Evolutionary conservation across 2,888 invertebrate genomes (phyloP), one percentile per base, ranked within the genome.

Genomic region (Crematogaster levior): DNA sequence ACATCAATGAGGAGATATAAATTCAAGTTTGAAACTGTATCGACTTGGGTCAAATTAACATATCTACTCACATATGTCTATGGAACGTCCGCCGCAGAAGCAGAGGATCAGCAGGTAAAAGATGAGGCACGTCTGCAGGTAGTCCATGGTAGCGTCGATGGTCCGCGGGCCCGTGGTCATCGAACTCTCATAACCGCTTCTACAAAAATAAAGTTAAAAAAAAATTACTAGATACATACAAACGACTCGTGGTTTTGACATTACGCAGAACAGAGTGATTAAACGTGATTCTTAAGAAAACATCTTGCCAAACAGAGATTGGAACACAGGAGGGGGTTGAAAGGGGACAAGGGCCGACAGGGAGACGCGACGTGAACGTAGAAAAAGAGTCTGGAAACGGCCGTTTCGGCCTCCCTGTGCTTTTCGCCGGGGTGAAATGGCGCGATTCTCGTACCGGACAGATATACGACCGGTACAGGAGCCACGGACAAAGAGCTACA

Each of bases 61-160:
- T 3, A 12, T 83, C 24, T 81, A 93, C 94, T 94, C 86, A 94
- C 94, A 94, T 93, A 94, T 93, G 93, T 94, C 94, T 92, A 94
- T 92, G 87, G 94, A 93, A 86, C 86, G 90, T 90, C 91, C 92
- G 88, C 88, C 88, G 86, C 89, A 89, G 90, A 90, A 90, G 88
- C 87, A 91, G 90, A 93, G 89, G 89, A 92, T 90, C 86, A 93
- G 89, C 86, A 92, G 90, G 89, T 91, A 92, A 85, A 94, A 88
- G 88, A 92, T 90, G 88, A 94, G 92, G 91, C 92, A 92, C 90
- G 91, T 91, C 88, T 90, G 91, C 91, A 91, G 91, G 91, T 93
- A 91, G 91, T 92, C 92, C 93, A 94, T 94, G 91, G 91, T 89
- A 90, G 86, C 87, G 86, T 88, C 85, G 86, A 83, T 87, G 89